phyloP scores from a whole-genome alignment of 53 echinoderm and acorn worm genomes.

The Actinopyga echinites region DNA sequence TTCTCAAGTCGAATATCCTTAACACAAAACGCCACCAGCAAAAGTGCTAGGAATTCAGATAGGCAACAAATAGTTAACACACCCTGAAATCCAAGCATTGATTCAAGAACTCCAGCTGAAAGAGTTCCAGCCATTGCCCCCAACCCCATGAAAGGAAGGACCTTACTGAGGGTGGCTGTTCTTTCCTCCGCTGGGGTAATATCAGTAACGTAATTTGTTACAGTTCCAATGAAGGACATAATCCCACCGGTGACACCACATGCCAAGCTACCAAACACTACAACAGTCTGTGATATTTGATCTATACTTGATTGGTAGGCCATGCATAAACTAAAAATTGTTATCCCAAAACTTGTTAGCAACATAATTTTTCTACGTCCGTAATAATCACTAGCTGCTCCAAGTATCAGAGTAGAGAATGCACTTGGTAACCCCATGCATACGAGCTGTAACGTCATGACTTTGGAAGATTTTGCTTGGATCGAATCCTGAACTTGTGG shows the following conservation, averaged over 20 bases:
- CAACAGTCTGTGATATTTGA: conserved; percentile 28
- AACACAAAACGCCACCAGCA: conserved; percentile 47
- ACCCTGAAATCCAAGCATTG: conserved; percentile 42
- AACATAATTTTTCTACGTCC: conserved; percentile 71
- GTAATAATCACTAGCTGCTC: conserved; percentile 72
- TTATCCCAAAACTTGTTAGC: conserved; percentile 58
- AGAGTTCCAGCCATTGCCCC: conserved; percentile 67
- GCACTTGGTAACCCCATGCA: conserved; percentile 62
- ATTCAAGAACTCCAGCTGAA: conserved; percentile 57
- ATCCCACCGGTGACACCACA: conserved; percentile 76
- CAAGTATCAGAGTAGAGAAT: conserved; percentile 70
- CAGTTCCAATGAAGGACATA: conserved; percentile 71
- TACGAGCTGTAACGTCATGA: conserved; percentile 56
- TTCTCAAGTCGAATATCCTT: conserved; percentile 25
- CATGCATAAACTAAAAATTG: conserved; percentile 39
- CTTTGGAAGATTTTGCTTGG: conserved; percentile 59
- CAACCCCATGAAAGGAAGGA: conserved; percentile 77
- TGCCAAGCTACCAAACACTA: conserved; percentile 47
- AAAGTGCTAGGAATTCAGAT: conserved; percentile 25
- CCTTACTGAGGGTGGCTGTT: conserved; percentile 65
- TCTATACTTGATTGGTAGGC: conserved; percentile 46
- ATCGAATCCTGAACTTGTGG: conserved; percentile 64
- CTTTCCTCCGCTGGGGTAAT: conserved; percentile 68
- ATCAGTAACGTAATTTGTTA: conserved; percentile 79
- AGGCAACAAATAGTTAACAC: conserved; percentile 46